Conservation (phyloP, 2,888 invertebrate genomes). For the Ethmia dodecea region DNA sequence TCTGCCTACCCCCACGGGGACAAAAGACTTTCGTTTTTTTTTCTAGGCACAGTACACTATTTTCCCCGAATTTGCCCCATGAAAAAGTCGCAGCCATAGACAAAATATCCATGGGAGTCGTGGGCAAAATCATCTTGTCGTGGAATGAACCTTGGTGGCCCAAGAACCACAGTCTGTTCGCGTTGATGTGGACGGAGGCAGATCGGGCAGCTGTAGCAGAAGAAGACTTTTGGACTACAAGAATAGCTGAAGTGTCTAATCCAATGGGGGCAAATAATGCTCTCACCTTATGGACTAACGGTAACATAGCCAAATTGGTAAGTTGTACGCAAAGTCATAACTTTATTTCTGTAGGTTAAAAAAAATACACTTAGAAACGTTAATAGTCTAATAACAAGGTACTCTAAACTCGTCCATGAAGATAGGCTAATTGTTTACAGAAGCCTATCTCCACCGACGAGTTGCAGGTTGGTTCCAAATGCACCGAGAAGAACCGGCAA, state of each 20-base stretch:
- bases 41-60: slow-evolving; percentile 62
- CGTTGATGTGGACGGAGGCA: slow-evolving; percentile 35
- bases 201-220: slow-evolving; percentile 22
- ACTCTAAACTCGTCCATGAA: too few relatives aligned
- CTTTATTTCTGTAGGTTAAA: too few relatives aligned
- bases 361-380: too few relatives aligned
- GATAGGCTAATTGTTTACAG: too few relatives aligned
- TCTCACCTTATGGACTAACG: slow-evolving; percentile 40
- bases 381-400: too few relatives aligned
- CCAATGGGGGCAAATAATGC: slow-evolving; percentile 30
- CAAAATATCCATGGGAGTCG: slow-evolving; percentile 79
- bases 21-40: too few relatives aligned
- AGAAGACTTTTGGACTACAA: slow-evolving; percentile 34
- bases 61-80: slow-evolving; percentile 74
- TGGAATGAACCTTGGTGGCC: slow-evolving; percentile 83
- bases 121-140: slow-evolving; percentile 82
- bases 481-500: too few relatives aligned
- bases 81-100: slow-evolving; percentile 76
- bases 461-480: too few relatives aligned
- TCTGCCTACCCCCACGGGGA: too few relatives aligned
- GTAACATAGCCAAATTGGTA: slow-evolving; percentile 32
- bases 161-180: slow-evolving; percentile 31
- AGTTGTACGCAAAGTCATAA: too few relatives aligned
- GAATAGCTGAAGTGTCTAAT: slow-evolving; percentile 24
- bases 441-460: too few relatives aligned